Evolutionary conservation across 1,140 invertebrate species (phyloP).

Genomic region (Neodiprion fabricii): DNA sequence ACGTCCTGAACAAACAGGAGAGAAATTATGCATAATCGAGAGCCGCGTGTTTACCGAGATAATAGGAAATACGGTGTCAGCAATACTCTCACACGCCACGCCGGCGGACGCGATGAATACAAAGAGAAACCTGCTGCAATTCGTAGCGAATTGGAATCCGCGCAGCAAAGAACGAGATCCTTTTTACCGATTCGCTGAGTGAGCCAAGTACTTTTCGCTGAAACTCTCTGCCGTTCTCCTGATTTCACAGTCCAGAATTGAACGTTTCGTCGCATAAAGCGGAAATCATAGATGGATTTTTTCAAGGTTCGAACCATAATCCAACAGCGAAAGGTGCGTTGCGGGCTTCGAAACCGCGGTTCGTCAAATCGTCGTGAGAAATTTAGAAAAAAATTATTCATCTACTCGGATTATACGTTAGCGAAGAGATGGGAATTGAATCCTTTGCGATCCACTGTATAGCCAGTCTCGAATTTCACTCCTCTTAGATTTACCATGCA

Average conservation of each 20-base stretch:
- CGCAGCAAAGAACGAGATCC: neutral
- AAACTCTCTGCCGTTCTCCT: neutral
- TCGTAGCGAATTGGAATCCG: too few relatives aligned
- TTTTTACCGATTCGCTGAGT: neutral
- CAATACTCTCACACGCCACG: neutral
- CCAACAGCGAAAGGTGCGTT: too few relatives aligned
- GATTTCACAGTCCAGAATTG: neutral
- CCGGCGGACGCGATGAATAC: too few relatives aligned
- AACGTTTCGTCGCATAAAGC: neutral
- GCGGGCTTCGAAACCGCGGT: too few relatives aligned
- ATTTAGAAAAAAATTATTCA: too few relatives aligned
- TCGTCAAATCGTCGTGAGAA: too few relatives aligned
- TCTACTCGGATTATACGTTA: too few relatives aligned
- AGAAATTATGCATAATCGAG: constrained; percentile 3
- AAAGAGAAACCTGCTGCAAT: too few relatives aligned
- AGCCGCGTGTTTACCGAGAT: neutral
- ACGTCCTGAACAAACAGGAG: neutral
- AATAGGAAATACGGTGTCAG: neutral
- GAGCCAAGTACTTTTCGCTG: constrained; percentile 4
- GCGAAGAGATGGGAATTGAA: too few relatives aligned
- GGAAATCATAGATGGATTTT: neutral
- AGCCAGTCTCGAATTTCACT: too few relatives aligned
- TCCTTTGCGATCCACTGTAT: too few relatives aligned
- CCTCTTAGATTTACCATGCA: too few relatives aligned
- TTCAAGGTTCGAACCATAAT: neutral